Evolutionary conservation across 1,140 invertebrate species (phyloP), one percentile per base, ranked within the genome.

Genomic region (Drosophila tsacasi): DNA sequence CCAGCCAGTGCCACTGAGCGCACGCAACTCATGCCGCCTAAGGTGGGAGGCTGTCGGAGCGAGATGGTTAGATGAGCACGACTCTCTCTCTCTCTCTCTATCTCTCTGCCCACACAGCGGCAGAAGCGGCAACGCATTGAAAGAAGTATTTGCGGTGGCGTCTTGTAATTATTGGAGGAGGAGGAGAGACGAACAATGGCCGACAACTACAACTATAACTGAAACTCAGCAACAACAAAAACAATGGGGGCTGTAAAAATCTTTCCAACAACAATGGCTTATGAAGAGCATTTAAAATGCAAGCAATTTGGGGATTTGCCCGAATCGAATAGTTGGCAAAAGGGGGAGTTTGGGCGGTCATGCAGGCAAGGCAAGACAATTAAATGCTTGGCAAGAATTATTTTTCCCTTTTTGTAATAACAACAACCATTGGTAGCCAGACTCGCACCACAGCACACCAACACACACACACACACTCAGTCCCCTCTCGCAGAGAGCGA

Each of bases 131-230:
- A 78, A 69, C 67, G 67, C 64, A 71, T 71, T 71, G 47, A 64
- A 86, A 82, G 75, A 87, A 89, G 69, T 89, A 74, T 89, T 76
- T 89, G 85, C 81, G 85, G 80, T 87, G 84, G 84, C 84, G 84
- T 89, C 84, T 89, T 84, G 69, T 84, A 84, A 84, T 84, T 81
- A 81, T 76, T 89, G 78, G 67, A 61, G 42, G 57, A 50, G 81
- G 80, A 32, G 64, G 39, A 19, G 21, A 42, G 39, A 21, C 39
- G 71, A 90, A 90, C 85, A 90, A 89, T 89, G 86, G 82, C 86
- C 68, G 85, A 90, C 85, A 90, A 75, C 76, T 58, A 64, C 68
- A 79, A 39, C 54, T 55, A 55, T 55, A 37, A 55, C 54, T 39
- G 21, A 57, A 57, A 39, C 35, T 23, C 50, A 57, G 40, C 61